Evolutionary conservation across 1,140 invertebrate species (phyloP), one percentile per base, ranked within the genome.

Genomic region (Antheraea pernyi): DNA sequence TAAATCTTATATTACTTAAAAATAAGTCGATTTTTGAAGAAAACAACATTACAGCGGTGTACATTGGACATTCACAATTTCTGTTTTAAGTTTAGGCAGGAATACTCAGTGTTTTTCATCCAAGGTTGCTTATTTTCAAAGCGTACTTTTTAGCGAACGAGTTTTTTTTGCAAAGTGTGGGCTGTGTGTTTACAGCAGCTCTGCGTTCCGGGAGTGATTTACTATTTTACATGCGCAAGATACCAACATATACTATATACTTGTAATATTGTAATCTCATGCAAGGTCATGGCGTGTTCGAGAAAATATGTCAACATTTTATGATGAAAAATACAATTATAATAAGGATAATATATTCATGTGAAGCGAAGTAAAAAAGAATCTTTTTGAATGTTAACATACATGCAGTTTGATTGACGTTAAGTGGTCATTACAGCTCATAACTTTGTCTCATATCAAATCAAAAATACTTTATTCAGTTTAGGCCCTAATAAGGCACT

Each of bases 101-200:
- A 70, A 74, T 73, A 74, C 67, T 62, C 39, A 60, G 42, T 46
- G 70, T 73, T 66, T 78, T 77, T 80, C 80, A 75, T 74, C 73
- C 80, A 77, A 82, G 78, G 82, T 82, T 77, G 69, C 75, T 76
- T 77, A 79, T 80, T 73, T 80, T 77, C 75, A 76, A 76, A 73
- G 74, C 68, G 74, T 37, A 70, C 73, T 77, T 79, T 81, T 76
- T 77, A 76, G 59, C 46, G 73, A 74, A 73, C 65, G 65, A 70
- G 74, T 73, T 46, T 42, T 69, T 85, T 85, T 83, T 75, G 75
- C 80, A 73, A 73, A 71, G 79, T 70, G 83, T 84, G 82, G 82
- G 85, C 76, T 80, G 77, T 75, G 70, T 85, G 82, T 87, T 87
- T 87, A 87, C 78, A 82, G 77, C 72, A 73, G 72, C 46, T 53